Base-by-base conservation (phyloP, 30 jellyfish, hydroid and myxozoan species). In the Pelagia noctiluca region DNA sequence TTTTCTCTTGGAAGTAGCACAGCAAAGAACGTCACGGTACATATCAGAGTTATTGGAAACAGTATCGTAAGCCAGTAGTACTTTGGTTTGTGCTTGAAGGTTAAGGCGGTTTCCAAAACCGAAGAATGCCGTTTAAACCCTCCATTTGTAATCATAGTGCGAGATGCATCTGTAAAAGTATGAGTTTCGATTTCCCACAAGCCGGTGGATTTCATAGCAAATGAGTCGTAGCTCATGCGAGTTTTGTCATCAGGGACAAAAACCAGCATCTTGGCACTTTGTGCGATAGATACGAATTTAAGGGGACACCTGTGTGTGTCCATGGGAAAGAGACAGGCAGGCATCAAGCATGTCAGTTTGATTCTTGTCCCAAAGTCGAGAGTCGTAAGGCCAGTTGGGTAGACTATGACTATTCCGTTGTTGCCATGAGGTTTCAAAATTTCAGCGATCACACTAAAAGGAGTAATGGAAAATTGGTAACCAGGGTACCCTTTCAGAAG, bases 281-380 rank as follows among this genome's bases (percentile, higher is more conserved):
- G 62, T 8, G 82, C 49, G 8, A 33, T 37, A 8, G 89, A 35
- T n/a, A 24, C 49, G 50, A 79, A 35, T 23, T 52, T 37, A 49
- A 64, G 13, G 26, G 82, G 74, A 25, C 89, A 79, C 32, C 60
- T 36, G 23, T 79, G 89, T 22, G 37, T 25, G 29, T 79, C 89
- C 2, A 78, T 78, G 29, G 89, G 89, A 35, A 79, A 79, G 63
- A 79, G 73, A 63, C 89, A 79, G 23, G 89, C 89, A 8, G 82
- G 72, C 89, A 79, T 79, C 5, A 30, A 10, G 75, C 89, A 79
- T 16, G 89, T 35, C 71, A 79, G 28, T 50, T 79, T 79, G 21
- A 79, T 21, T 28, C 23, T 33, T 12, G 47, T 0, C 8, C 80
- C 82, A 63, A 79, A 79, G 18, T 79, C 89, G 23, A 79, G 32